Conservation (phyloP, 2,888 invertebrate genomes). For the Lomographa bimaculata region DNA sequence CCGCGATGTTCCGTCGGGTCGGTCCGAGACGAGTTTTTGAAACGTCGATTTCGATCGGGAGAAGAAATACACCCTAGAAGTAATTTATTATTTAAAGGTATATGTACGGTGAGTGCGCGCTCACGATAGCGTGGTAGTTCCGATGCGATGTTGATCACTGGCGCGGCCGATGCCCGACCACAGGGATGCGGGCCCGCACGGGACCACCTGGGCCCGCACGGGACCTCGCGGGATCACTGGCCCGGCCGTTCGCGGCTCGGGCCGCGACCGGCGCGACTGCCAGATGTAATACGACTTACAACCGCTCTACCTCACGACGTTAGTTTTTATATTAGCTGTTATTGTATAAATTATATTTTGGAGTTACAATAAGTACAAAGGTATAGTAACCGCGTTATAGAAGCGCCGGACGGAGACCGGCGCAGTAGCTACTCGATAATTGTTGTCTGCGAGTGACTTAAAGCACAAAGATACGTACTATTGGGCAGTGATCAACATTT, state of each 20-base stretch:
- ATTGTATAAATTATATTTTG: conserved; percentile 80
- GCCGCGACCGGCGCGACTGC: conserved; percentile 20
- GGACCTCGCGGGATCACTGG: conserved; percentile 17
- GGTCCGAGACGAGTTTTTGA: conserved; percentile 82
- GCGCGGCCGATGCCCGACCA: conserved; percentile 22
- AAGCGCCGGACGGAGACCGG: conserved; percentile 68
- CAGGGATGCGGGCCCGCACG: conserved; percentile 16
- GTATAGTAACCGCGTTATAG: conserved; percentile 54
- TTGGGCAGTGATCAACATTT: conserved; percentile 84
- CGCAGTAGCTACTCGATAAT: conserved; percentile 67
- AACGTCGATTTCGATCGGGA: conserved; percentile 82
- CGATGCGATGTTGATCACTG: conserved; percentile 25
- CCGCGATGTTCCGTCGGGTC: conserved; percentile 79
- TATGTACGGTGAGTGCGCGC: conserved; percentile 67
- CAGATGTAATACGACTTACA: conserved; percentile 58
- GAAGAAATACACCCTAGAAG: conserved; percentile 81
- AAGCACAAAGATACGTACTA: conserved; percentile 83
- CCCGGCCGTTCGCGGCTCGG: conserved; percentile 10
- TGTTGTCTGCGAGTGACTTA: conserved; percentile 79
- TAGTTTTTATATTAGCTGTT: conserved; percentile 80
- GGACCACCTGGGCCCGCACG: conserved; percentile 11
- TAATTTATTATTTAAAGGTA: conserved; percentile 79
- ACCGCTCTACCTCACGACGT: conserved; percentile 78
- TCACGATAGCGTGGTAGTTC: conserved; percentile 74
- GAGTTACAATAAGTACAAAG: conserved; percentile 76